phyloP scores from a whole-genome alignment of 2,888 invertebrate species.

The Lycaena phlaeas region DNA sequence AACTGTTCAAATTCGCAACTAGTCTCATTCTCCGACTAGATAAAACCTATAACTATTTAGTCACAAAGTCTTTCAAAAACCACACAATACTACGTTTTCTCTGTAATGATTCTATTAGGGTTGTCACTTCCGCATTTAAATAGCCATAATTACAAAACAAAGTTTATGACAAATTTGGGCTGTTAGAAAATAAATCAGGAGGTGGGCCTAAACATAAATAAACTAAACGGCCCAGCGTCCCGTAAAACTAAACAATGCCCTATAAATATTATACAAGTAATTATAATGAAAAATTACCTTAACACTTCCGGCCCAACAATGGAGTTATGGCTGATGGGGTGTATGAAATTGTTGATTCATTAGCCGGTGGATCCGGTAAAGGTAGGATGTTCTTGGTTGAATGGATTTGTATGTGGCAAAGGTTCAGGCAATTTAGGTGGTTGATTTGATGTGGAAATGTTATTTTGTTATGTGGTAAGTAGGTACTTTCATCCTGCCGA shows the following conservation, averaged over 20 bases:
- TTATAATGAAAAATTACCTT: conserved; percentile 7
- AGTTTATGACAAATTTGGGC: conserved; percentile 3
- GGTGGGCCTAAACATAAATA: not conserved
- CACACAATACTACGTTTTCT: too few species aligned
- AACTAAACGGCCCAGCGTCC: not conserved
- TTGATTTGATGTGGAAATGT: too few species aligned
- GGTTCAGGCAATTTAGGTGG: too few species aligned
- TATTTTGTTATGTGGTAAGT: too few species aligned
- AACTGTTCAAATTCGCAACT: too few species aligned
- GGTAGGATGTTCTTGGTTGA: not conserved
- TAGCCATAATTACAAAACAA: not conserved
- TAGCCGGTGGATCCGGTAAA: not conserved
- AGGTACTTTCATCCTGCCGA: too few species aligned
- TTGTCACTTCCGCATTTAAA: too few species aligned
- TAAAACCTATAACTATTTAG: too few species aligned
- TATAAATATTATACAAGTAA: conserved; percentile 6
- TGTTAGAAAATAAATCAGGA: not conserved
- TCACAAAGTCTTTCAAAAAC: too few species aligned
- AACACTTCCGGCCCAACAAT: not conserved
- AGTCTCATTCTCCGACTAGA: too few species aligned
- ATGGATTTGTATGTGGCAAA: too few species aligned
- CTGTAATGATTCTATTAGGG: too few species aligned
- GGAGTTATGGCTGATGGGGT: not conserved
- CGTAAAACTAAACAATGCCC: not conserved
- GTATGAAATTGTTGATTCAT: conserved; percentile 3